Evolutionary conservation across 2,888 invertebrate species (phyloP), one percentile per base, ranked within the genome.

Genomic region (Eupithecia inturbata): DNA sequence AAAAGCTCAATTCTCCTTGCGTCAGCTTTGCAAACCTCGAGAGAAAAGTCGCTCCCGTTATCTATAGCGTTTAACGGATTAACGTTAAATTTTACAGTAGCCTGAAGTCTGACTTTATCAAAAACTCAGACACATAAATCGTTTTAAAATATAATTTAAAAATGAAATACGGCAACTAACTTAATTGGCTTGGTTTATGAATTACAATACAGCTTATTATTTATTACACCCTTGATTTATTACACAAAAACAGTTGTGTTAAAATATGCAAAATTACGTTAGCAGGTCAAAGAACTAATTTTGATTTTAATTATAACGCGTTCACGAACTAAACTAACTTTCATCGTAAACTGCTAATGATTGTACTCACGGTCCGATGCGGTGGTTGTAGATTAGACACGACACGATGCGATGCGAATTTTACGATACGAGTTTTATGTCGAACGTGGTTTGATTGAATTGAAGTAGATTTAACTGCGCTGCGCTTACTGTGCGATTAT

Each of bases 211-310:
- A 67, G 26, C 60, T 28, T 39, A 63, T 63, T 70, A 70, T 72
- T 75, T 72, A 76, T 76, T 68, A 63, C 67, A 33, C 5, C 7
- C 45, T 45, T 68, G 28, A 63, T 70, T 74, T 71, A 73, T 73
- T 33, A 66, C 39, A 69, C 26, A 10, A 66, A 68, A 76, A 73
- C 60, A 60, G 45, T 68, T 68, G 72, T 73, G 72, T 71, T 76
- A 73, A 73, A 73, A 71, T 76, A 76, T 71, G 73, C 71, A 73
- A 75, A 75, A 71, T 45, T 57, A 66, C 41, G 68, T 70, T 19
- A 68, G 31, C 73, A 49, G 76, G 73, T 67, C 73, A 67, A 68
- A 66, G 71, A 71, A 71, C 76, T 68, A 73, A 71, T 73, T 76
- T 68, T 22, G 66, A 62, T 67, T 36, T 68, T 71, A 71, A 68